Base-by-base conservation (phyloP, 2,888 invertebrate species). In the Ochlodes sylvanus region DNA sequence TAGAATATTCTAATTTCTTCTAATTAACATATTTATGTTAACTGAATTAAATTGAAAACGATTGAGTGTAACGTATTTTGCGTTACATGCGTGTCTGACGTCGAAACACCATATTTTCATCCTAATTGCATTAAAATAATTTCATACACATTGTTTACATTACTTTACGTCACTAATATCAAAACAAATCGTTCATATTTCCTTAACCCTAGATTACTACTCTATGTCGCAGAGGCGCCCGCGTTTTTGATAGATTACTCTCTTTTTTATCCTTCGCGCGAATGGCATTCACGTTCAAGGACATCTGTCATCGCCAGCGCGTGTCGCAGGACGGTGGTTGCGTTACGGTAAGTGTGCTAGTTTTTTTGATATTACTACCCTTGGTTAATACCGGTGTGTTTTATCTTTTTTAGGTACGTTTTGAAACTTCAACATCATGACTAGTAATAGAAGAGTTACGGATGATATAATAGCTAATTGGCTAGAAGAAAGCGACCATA, bases 401-500 rank as follows among this genome's bases (percentile, higher is more conserved):
- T 52, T 52, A 21, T 21, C 52, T 54, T 54, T 19, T 54, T 54
- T 54, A 21, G 52, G 52, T 27, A 54, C 19, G 7, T 21, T 44
- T 54, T 54, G 27, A 54, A 54, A 54, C 14, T 21, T 21, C 52
- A 27, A 54, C 52, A 54, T 54, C 52, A 54, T 54, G 27, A 54
- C 21, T 19, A 54, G 19, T 54, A 27, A 54, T 21, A 21, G 2
- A 27, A 54, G 27, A 19, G 21, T 21, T 21, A 27, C 19, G 27
- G 52, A 54, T 19, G 21, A 21, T 19, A 54, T 19, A 19, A 27
- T 14, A 21, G 21, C 52, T 54, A 14, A 54, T 21, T 19, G 52
- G 27, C 14, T 27, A 21, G 12, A 54, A 27, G 52, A 54, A 54
- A 54, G 52, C 27, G 19, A 54, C 21, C 19, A 27, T 14, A 27